Base-by-base conservation (phyloP, 37 sponge, comb jelly and placozoan genomes). In the Geodia barretti region DNA sequence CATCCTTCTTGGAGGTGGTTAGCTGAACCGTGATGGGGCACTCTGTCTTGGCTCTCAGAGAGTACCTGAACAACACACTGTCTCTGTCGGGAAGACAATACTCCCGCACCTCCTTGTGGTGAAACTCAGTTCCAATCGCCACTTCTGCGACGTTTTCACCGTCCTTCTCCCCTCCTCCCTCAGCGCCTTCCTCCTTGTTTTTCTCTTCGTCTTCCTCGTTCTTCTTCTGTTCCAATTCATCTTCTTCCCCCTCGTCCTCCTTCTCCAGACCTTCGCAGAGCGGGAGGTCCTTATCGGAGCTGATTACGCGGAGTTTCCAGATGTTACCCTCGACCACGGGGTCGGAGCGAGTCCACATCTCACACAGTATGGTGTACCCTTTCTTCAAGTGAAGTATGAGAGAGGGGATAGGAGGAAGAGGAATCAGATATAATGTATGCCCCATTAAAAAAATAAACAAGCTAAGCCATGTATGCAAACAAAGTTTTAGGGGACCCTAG, bases 51-150 rank as follows among this genome's bases (percentile, higher is more conserved):
- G 89, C 85, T 32, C 74, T 68, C 35, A 89, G 30, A 41, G 31
- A 24, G 65, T 84, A 90, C 92, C 98, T 88, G 66, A 98, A 91
- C 39, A 98, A 68, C 41, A 62, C 39, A 65, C 82, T 47, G 25
- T 97, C 84, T 83, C 87, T 88, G 64, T 93, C 85, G 5, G 98
- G 98, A 23, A 90, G 79, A 70, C 96, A 98, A 39, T 93, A 93
- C 62, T 98, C 90, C 43, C 83, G 85, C 29, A 93, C 60, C 28
- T 82, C 89, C 37, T 85, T 64, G 28, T 77, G 86, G 75, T 83
- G 75, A 62, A 93, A 86, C 20, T 66, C 36, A n/a, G 75, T 59
- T 11, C 19, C 39, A 20, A 84, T 36, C 69, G 68, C 86, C 54
- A 76, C 83, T 25, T 2, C 64, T 14, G 70, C 1, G 32, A 2